phyloP scores from a whole-genome alignment of 2,113 vertebrate species.

The Odontophorus gujanensis region DNA sequence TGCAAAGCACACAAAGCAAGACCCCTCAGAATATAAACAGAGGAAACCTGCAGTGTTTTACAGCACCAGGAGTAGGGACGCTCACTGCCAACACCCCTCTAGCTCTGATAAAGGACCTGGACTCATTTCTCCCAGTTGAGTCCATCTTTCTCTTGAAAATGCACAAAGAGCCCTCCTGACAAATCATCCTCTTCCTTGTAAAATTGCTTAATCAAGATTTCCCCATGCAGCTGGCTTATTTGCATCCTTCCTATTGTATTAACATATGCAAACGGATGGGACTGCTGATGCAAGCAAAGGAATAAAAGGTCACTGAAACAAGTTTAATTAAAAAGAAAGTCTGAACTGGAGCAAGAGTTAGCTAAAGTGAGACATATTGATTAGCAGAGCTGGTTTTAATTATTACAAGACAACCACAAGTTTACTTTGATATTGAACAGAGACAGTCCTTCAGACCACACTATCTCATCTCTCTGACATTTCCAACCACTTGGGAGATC shows the following conservation, averaged over 20 bases:
- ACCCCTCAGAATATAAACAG: neutral
- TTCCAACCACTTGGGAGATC: neutral
- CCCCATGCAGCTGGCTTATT: neutral
- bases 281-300: conserved; percentile 10
- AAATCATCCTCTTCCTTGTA: neutral
- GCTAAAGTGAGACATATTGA: conserved; percentile 2
- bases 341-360: conserved; percentile 24
- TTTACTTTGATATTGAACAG: conserved; percentile 12
- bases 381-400: conserved; percentile 34
- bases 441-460: neutral
- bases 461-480: neutral
- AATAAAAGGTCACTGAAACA: conserved; percentile 34
- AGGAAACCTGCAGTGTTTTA: neutral
- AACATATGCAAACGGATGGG: neutral
- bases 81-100: neutral
- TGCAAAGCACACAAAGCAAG: neutral
- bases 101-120: neutral
- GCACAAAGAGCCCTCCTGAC: neutral
- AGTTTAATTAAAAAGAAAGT: conserved; percentile 41
- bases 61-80: neutral
- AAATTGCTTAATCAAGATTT: neutral
- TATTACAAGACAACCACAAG: neutral
- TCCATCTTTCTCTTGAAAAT: neutral
- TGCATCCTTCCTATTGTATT: neutral
- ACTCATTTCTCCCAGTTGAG: neutral